Conservation (phyloP, 1,140 invertebrate genomes). For the Brachionus manjavacas region DNA sequence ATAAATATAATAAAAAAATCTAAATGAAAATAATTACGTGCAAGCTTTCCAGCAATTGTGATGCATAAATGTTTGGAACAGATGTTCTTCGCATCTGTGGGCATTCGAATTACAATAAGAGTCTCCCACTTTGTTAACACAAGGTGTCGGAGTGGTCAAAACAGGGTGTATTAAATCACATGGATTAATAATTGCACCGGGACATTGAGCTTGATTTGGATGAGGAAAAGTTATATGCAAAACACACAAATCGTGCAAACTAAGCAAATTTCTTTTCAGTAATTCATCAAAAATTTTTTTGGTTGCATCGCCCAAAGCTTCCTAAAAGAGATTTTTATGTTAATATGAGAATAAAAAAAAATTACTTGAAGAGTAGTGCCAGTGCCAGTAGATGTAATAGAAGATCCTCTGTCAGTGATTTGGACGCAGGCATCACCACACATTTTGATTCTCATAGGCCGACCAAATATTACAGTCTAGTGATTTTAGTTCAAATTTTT, state of each 20-base stretch:
- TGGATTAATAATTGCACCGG: slow-evolving; percentile 11
- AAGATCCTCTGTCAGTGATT: slow-evolving; percentile 28
- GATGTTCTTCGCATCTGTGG: not conserved
- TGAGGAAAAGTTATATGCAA: slow-evolving; percentile 28
- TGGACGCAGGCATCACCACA: slow-evolving; percentile 31
- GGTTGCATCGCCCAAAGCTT: slow-evolving; percentile 27
- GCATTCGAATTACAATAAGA: slow-evolving; percentile 14
- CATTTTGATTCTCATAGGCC: slow-evolving; percentile 37
- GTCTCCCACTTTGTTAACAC: slow-evolving; percentile 26
- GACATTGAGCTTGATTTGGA: slow-evolving; percentile 17
- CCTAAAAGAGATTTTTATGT: not conserved
- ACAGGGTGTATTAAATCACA: slow-evolving; percentile 41
- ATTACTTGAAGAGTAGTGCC: slow-evolving; percentile 29
- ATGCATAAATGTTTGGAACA: slow-evolving; percentile 29
- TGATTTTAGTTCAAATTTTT: not conserved
- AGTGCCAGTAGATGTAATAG: not conserved
- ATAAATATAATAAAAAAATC: not conserved
- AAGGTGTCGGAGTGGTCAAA: not conserved
- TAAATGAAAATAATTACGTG: slow-evolving; percentile 21
- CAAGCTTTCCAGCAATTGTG: slow-evolving; percentile 39
- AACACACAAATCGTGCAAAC: slow-evolving; percentile 41
- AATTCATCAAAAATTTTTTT: slow-evolving; percentile 22
- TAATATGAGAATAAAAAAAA: not conserved
- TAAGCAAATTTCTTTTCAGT: slow-evolving; percentile 7
- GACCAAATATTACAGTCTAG: slow-evolving; percentile 20